Evolutionary conservation across 2,888 invertebrate genomes (phyloP).

Genomic region (Melipona bicolor): DNA sequence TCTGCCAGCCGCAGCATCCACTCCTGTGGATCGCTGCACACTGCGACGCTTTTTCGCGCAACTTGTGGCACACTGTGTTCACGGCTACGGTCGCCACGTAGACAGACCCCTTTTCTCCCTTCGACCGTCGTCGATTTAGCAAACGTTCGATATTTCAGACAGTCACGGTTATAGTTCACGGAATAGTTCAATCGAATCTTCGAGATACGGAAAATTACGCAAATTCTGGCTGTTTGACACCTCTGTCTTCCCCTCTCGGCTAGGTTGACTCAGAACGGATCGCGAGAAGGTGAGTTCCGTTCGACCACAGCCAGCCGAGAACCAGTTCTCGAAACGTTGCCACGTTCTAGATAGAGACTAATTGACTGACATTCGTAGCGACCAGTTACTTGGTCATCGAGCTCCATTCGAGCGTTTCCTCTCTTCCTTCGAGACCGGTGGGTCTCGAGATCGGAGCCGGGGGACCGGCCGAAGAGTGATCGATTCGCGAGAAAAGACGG

Average conservation of each 20-base stretch:
- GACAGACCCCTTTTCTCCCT: no score
- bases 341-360: constrained; percentile 28
- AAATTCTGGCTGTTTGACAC: constrained; percentile 31
- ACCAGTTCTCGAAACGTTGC: constrained; percentile 74
- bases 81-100: not conserved
- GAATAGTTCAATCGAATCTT: constrained; percentile 2
- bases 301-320: constrained; percentile 52
- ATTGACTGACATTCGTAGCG: constrained; percentile 21
- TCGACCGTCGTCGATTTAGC: not conserved
- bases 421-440: constrained; percentile 5
- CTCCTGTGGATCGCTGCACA: constrained; percentile 53
- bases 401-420: constrained; percentile 14
- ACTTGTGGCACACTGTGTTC: not conserved
- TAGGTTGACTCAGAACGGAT: constrained; percentile 9
- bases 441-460: not conserved
- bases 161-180: no score
- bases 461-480: constrained; percentile 4
- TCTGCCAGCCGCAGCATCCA: constrained; percentile 67
- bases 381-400: constrained; percentile 10
- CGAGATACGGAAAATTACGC: constrained; percentile 33
- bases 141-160: not conserved
- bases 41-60: not conserved
- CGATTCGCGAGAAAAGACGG: constrained; percentile 24
- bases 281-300: constrained; percentile 27
- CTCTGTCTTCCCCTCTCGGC: constrained; percentile 44